These are phyloP conservation scores for Falco biarmicus DNA, from an alignment of 2,797 vertebrate genomes.

Conservation along the genomic window DNA sequence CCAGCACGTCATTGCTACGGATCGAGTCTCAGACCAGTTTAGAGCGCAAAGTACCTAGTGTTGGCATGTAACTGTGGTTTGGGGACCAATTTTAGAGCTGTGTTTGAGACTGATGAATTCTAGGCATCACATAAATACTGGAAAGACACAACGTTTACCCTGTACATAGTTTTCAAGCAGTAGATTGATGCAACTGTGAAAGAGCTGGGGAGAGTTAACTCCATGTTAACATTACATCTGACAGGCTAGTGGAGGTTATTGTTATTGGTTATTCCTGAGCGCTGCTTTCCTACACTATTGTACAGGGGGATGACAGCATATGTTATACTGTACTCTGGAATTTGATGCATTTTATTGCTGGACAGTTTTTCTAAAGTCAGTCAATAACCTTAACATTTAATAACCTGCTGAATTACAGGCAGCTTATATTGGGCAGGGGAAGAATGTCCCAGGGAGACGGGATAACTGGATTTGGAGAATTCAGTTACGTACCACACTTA, in stretches of 20 bases:
- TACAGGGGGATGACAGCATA: background rate
- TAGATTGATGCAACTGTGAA: background rate
- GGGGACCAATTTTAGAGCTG: background rate
- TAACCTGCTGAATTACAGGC: conserved; percentile 12
- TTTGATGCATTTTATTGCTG: conserved; percentile 7
- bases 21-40: background rate
- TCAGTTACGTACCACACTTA: background rate
- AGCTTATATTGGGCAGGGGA: background rate
- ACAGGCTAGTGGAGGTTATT: background rate
- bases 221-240: background rate
- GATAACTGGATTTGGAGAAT: conserved; percentile 33
- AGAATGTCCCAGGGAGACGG: background rate
- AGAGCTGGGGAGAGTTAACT: background rate
- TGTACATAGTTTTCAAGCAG: background rate
- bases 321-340: background rate
- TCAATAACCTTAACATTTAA: background rate
- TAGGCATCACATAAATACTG: background rate
- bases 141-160: background rate
- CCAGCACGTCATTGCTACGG: rapidly evolving
- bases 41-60: background rate
- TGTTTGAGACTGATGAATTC: background rate
- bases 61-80: background rate
- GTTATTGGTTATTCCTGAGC: background rate
- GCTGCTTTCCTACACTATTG: background rate
- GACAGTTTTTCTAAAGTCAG: background rate